Base-by-base conservation (phyloP, 2,888 invertebrate species). In the Micropterix aruncella region DNA sequence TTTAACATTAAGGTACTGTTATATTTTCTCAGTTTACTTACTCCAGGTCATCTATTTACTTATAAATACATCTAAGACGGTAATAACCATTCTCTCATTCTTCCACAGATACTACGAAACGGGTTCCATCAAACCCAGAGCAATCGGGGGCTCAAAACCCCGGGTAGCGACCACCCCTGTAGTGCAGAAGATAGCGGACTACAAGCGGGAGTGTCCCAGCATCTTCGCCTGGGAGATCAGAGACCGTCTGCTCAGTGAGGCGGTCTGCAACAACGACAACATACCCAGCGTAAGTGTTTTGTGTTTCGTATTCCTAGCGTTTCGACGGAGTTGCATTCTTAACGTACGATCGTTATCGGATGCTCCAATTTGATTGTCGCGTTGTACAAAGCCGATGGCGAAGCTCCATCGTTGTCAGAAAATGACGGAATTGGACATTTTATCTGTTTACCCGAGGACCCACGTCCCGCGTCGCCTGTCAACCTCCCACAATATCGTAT, bases 191-290 rank as follows among this genome's bases (percentile, higher is more conserved):
- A 94, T 96, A 56, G 93, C 95, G 45, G 88, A 91, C 62, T 96
- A 93, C 78, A 96, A 96, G 70, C 73, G 94, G 44, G 95, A 96
- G 65, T 95, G 95, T 65, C 95, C 95, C 27, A 93, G 93, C 55
- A 96, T 96, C 66, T 96, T 96, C 72, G 95, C 96, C 41, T 96
- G 96, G 96, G 96, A 96, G 73, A 96, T 96, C 61, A 73, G 95
- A 44, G 96, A 96, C 60, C 80, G 94, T 59, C 78, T 96, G 55
- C 77, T 96, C 45, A 84, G 88, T 47, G 96, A 96, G 61, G 90
- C 88, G 55, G 88, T 93, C 56, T 96, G 96, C 79, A 93, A 90
- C 69, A 91, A 90, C 69, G 96, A 96, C 70, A 96, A 94, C 67
- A 94, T 95, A 59, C 95, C 95, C 54, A 93, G 93, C 68, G 95